A percentile compares a stretch with the other conserved stretches of the same genome.
phyloP scores from a whole-genome alignment of 2,113 vertebrate genomes.

The Melierax canorus region DNA sequence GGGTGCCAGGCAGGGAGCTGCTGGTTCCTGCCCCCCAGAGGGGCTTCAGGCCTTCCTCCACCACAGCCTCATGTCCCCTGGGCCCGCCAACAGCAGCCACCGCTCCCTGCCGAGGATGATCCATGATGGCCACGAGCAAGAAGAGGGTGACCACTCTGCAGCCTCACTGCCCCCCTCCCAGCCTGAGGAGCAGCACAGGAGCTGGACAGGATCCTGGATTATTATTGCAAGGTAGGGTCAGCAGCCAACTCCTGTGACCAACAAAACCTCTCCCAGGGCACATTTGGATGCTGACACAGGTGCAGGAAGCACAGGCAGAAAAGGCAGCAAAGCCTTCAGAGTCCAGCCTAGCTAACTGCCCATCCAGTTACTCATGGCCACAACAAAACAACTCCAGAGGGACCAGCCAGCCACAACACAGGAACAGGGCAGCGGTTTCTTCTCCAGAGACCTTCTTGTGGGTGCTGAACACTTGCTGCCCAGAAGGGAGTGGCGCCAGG shows the following conservation, averaged over 20 bases:
- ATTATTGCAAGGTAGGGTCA: not conserved
- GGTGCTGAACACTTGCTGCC: not conserved
- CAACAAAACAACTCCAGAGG: not conserved
- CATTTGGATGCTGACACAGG: accelerated
- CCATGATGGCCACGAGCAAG: not conserved
- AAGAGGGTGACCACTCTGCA: not conserved
- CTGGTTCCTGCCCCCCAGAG: not conserved
- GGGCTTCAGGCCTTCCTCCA: not conserved
- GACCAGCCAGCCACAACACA: not conserved
- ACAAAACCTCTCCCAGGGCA: not conserved
- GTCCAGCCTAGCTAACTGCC: not conserved
- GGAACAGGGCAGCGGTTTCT: not conserved
- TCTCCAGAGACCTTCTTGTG: not conserved
- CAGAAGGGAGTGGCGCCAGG: not conserved
- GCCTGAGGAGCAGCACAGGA: not conserved
- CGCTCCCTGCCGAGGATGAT: accelerated
- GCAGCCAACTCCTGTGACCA: not conserved
- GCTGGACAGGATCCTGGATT: not conserved
- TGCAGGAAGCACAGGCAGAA: not conserved
- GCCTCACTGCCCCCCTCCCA: not conserved
- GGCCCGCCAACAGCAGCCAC: accelerated
- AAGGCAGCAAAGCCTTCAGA: not conserved
- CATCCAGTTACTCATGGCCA: not conserved
- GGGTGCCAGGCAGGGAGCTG: not conserved
- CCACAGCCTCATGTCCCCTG: accelerated